A percentile compares a stretch with the other conserved stretches of the same genome.
These are phyloP conservation scores for Bombus turneri DNA, from an alignment of 1,140 invertebrate species.

Conservation along the genomic window DNA sequence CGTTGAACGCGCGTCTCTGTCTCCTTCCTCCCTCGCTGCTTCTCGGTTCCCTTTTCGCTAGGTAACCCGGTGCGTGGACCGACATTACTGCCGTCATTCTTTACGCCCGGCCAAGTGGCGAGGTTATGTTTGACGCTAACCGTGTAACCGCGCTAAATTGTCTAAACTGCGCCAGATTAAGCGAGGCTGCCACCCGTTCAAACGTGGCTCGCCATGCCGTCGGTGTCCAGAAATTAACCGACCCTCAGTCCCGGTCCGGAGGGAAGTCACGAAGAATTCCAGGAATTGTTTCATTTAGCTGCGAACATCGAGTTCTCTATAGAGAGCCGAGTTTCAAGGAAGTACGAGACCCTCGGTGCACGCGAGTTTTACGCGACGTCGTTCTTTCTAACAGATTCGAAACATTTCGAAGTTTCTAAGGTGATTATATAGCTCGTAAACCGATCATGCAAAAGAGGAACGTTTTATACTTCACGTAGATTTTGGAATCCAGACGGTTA, in stretches of 20 bases:
- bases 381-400: constrained; percentile 9
- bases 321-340: constrained; percentile 26
- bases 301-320: not conserved
- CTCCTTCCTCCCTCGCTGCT: constrained; percentile 4
- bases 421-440: no score
- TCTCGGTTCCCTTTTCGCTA: constrained; percentile 39
- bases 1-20: constrained; percentile 12
- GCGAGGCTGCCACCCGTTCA: constrained; percentile 59
- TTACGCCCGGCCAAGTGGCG: constrained; percentile 70
- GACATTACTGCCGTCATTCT: constrained; percentile 75
- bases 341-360: not conserved
- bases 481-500: no score
- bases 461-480: no score
- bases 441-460: no score
- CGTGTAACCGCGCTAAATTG: constrained; percentile 77
- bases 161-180: constrained; percentile 75
- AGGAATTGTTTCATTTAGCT: constrained; percentile 73
- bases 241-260: constrained; percentile 39
- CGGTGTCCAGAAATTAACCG: constrained; percentile 74
- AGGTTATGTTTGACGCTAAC: constrained; percentile 78
- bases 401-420: not conserved
- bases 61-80: constrained; percentile 55
- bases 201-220: constrained; percentile 28
- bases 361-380: not conserved
- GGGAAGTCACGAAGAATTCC: constrained; percentile 69